A percentile compares a stretch with the other conserved stretches of the same genome.
These are phyloP conservation scores for Forbesichthys agassizii DNA, from an alignment of 2,113 vertebrate species.

Conservation along the genomic window DNA sequence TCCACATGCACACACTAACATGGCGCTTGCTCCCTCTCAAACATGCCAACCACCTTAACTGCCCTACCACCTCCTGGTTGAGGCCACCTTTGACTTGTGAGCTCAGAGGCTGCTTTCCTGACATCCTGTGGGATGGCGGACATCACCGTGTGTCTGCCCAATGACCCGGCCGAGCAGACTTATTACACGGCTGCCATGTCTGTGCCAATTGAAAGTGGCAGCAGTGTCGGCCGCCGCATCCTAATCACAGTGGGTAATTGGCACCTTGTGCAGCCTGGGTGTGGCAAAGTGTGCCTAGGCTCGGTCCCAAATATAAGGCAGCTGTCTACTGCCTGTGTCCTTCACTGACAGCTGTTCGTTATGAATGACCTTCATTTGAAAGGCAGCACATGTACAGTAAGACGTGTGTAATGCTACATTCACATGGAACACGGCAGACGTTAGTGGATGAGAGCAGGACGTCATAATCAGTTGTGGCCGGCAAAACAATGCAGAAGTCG, in stretches of 20 bases:
- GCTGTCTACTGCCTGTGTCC: too few relatives aligned
- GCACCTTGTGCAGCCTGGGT: background rate
- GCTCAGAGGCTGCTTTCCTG: slow-evolving; percentile 28
- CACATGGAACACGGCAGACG: too few relatives aligned
- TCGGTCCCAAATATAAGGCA: too few relatives aligned
- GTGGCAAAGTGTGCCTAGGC: too few relatives aligned
- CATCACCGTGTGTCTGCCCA: slow-evolving; percentile 48
- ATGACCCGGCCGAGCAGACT: slow-evolving; percentile 56
- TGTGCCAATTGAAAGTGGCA: slow-evolving; percentile 68
- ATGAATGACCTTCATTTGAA: too few relatives aligned
- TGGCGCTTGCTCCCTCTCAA: slow-evolving; percentile 10
- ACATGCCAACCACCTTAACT: slow-evolving; percentile 3
- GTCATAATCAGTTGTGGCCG: too few relatives aligned
- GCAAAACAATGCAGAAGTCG: too few relatives aligned
- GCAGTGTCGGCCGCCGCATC: slow-evolving; percentile 54
- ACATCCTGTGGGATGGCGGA: slow-evolving; percentile 46
- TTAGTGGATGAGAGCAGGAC: too few relatives aligned
- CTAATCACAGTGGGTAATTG: slow-evolving; percentile 56
- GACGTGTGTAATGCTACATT: too few relatives aligned
- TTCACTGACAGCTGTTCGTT: too few relatives aligned
- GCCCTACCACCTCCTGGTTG: slow-evolving; percentile 3
- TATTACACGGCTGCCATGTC: slow-evolving; percentile 61
- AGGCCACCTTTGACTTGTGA: slow-evolving; percentile 12
- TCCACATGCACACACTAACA: slow-evolving; percentile 11
- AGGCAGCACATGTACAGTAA: too few relatives aligned